Evolutionary conservation across 2,797 vertebrate genomes (phyloP).

Genomic region (Pampus argenteus): DNA sequence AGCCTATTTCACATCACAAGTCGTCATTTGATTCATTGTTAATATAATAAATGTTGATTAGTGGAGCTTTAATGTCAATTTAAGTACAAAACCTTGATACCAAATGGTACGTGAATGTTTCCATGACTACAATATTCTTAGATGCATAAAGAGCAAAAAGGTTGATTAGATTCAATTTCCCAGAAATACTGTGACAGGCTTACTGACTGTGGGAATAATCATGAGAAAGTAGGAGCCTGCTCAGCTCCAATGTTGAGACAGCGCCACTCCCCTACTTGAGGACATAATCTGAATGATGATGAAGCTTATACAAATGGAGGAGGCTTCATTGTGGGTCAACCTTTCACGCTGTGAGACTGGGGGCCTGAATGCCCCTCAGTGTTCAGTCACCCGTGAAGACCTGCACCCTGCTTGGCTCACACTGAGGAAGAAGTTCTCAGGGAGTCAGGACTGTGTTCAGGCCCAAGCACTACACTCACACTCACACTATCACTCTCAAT

Average conservation of each 20-base stretch:
- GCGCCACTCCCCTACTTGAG: slow-evolving; percentile 67
- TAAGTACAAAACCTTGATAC: not conserved
- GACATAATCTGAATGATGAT: slow-evolving; percentile 75
- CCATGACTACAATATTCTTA: not conserved
- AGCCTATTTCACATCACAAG: not conserved
- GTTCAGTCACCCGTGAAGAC: slow-evolving; percentile 79
- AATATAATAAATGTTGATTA: not conserved
- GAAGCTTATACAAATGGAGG: slow-evolving; percentile 71
- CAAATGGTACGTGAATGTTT: slow-evolving; percentile 17
- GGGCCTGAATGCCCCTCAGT: slow-evolving; percentile 73
- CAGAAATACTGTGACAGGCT: slow-evolving; percentile 38
- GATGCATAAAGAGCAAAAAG: slow-evolving; percentile 12
- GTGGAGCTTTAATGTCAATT: slow-evolving; percentile 14
- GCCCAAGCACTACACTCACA: slow-evolving; percentile 43
- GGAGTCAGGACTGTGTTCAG: slow-evolving; percentile 46
- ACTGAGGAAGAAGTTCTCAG: slow-evolving; percentile 73
- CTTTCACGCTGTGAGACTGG: slow-evolving; percentile 74
- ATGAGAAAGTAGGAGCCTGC: slow-evolving; percentile 38
- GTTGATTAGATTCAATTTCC: slow-evolving; percentile 26
- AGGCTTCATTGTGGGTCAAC: slow-evolving; percentile 74
- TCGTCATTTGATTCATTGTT: not conserved
- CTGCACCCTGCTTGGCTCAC: slow-evolving; percentile 67
- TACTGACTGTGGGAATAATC: slow-evolving; percentile 65
- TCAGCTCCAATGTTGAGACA: slow-evolving; percentile 51
- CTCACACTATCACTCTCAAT: not conserved